Evolutionary conservation across 2,797 vertebrate genomes (phyloP).

Genomic region (Oryzias sinensis): DNA sequence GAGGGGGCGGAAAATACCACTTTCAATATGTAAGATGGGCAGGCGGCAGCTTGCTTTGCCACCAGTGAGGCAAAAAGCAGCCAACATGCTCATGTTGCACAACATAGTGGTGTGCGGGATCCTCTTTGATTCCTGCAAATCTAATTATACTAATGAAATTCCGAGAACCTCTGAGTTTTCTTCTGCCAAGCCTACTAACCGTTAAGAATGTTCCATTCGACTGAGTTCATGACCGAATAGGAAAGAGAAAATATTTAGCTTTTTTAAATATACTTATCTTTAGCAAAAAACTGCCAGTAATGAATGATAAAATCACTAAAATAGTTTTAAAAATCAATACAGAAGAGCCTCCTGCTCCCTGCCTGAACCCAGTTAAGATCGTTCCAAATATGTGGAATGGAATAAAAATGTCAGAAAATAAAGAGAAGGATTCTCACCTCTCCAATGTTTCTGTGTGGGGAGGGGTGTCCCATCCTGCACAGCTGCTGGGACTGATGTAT

Average conservation of each 20-base stretch:
- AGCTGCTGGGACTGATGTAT: conserved; percentile 69
- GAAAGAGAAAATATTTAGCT: no score
- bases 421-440: conserved; percentile 60
- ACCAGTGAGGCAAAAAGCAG: conserved; percentile 18
- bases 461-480: conserved; percentile 49
- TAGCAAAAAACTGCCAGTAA: no score
- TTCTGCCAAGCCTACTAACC: not conserved
- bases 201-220: not conserved
- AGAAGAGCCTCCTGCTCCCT: no score
- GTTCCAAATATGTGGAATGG: no score
- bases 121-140: conserved; percentile 20
- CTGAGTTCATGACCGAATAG: not conserved
- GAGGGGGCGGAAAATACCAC: not conserved
- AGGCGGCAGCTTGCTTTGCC: conserved; percentile 37
- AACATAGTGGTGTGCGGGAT: not conserved
- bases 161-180: conserved; percentile 6
- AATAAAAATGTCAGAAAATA: no score
- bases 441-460: conserved; percentile 63
- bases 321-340: no score
- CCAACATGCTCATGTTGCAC: not conserved
- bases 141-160: not conserved
- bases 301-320: no score
- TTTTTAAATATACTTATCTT: no score
- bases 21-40: conserved; percentile 8
- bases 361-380: no score